Conservation (phyloP, 1,140 invertebrate species). For the Uloborus diversus region DNA sequence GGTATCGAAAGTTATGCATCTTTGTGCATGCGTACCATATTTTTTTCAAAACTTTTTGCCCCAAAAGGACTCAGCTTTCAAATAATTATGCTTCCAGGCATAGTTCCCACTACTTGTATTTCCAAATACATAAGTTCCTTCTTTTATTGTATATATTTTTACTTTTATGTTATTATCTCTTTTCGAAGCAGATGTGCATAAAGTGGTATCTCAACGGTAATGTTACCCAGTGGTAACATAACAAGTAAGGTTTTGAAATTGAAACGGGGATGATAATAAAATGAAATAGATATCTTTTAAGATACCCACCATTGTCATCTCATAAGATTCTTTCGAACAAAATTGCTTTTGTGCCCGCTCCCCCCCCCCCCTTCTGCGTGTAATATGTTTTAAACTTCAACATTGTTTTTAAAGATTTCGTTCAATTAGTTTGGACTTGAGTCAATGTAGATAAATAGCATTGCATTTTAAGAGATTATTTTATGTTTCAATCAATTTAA, state of each 20-base stretch:
- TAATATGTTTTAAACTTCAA: too few species aligned
- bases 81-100: background rate
- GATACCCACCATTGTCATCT: too few species aligned
- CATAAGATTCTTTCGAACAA: too few species aligned
- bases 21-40: constrained; percentile 15
- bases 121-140: background rate
- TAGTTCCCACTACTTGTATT: background rate
- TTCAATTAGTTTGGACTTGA: too few species aligned
- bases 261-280: constrained; percentile 42
- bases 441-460: too few species aligned
- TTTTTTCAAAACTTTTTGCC: background rate
- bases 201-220: constrained; percentile 15
- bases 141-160: constrained; percentile 16
- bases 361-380: too few species aligned
- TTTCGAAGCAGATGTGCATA: background rate
- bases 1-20: constrained; percentile 22
- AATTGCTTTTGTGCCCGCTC: too few species aligned
- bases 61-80: background rate
- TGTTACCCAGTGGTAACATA: constrained; percentile 49
- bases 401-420: too few species aligned
- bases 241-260: constrained; percentile 28
- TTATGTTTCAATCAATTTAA: too few species aligned
- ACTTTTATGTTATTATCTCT: constrained; percentile 26
- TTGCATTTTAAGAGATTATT: too few species aligned
- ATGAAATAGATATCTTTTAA: too few species aligned